phyloP scores from a whole-genome alignment of 1,140 invertebrate species.

The Heliconius hermathena region DNA sequence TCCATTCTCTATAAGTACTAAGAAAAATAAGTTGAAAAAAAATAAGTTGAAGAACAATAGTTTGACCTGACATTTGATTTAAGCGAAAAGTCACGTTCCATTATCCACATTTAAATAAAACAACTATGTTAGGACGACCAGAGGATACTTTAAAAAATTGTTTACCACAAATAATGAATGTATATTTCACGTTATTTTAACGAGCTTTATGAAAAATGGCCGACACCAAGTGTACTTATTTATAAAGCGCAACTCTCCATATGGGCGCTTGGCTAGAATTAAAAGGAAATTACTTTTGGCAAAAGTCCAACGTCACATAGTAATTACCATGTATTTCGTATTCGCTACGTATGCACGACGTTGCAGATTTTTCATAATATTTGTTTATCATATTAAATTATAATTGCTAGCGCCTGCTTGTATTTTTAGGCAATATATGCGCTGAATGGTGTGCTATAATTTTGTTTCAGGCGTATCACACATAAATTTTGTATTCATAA shows the following conservation, averaged over 20 bases:
- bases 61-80: too few relatives aligned
- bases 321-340: conserved; percentile 12
- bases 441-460: neutral
- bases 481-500: too few relatives aligned
- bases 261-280: conserved; percentile 1
- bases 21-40: too few relatives aligned
- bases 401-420: neutral
- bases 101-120: too few relatives aligned
- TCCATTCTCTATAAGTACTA: too few relatives aligned
- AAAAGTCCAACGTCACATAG: conserved; percentile 2
- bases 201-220: conserved; percentile 1
- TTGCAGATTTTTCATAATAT: neutral
- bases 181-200: conserved; percentile 4
- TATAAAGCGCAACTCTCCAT: neutral
- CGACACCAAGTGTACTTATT: neutral
- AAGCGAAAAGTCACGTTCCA: too few relatives aligned
- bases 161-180: neutral
- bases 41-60: too few relatives aligned
- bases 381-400: neutral
- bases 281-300: conserved; percentile 15
- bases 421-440: neutral
- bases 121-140: too few relatives aligned
- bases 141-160: neutral
- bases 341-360: neutral
- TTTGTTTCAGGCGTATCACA: neutral